These are phyloP conservation scores for Sapajus apella DNA, from an alignment of 2,113 vertebrate species.

Conservation along the genomic window DNA sequence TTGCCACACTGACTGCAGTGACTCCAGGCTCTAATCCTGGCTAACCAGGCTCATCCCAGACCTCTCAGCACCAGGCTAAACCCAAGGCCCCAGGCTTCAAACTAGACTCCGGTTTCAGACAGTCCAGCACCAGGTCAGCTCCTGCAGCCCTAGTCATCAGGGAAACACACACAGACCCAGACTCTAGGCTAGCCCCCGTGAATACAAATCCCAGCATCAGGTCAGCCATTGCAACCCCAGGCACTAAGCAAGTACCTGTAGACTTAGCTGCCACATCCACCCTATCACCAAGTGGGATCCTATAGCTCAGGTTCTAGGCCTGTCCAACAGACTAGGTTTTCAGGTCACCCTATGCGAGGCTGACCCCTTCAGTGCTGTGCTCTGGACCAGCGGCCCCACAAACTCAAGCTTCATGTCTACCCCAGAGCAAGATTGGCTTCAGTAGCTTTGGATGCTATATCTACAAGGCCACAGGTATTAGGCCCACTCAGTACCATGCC, in stretches of 20 bases:
- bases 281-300: neutral
- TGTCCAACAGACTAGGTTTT: neutral
- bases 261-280: neutral
- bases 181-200: neutral
- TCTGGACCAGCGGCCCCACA: neutral
- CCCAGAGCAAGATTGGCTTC: too few relatives aligned
- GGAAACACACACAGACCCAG: neutral
- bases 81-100: too few relatives aligned
- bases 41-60: too few relatives aligned
- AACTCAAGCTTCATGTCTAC: neutral
- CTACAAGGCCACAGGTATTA: too few relatives aligned
- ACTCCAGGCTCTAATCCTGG: neutral
- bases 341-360: neutral
- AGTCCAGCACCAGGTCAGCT: neutral
- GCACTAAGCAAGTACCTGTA: neutral
- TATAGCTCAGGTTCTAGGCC: neutral
- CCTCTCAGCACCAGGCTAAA: too few relatives aligned
- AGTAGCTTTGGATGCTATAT: neutral
- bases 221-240: neutral
- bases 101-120: too few relatives aligned
- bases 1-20: neutral
- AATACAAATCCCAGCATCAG: neutral
- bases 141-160: too few relatives aligned
- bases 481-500: too few relatives aligned
- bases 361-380: neutral